Evolutionary conservation across 1,140 invertebrate genomes (phyloP), one percentile per base, ranked within the genome.

Genomic region (Bombus huntii): DNA sequence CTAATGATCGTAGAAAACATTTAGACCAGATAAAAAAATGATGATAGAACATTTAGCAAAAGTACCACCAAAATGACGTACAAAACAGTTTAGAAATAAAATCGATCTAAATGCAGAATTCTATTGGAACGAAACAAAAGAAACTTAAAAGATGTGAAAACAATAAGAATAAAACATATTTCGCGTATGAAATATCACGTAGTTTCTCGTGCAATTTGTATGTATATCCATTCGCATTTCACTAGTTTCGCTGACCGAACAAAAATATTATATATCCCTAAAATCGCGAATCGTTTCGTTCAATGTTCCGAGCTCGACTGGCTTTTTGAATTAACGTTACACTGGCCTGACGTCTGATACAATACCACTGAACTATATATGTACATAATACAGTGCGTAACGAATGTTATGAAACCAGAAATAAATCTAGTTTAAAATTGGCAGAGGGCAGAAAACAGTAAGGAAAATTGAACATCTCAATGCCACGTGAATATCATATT

Each of bases 401-500:
- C 42, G 37, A 47, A 10, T 28, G 34, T 77, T 77, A 68, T 68
- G 81, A 68, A 57, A 83, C 34, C 44, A 39, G 39, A 77, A 71
- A 72, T 85, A 85, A 85, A 34, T 71, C 66, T 59, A 28, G 47
- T 22, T 57, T 34, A 9, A 59, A 71, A n/a, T 80, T 80, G 22
- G 3, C 31, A 37, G 31, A 53, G 18, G 18, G 6, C 15, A 10
- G n/a, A 37, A 25, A 71, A 53, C 2, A 22, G 10, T 9, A 44
- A 72, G 39, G 39, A 59, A 71, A 31, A 59, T 72, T 5, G 59
- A 81, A 34, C n/a, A 2, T 8, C 28, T 42, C 42, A 3, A 4
- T 18, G 25, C 25, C 18, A 13, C 28, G 28, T 2, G 18, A 53
- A 53, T 22, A 22, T 22, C 18, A 8, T 53, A 53, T 53, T 53